These are phyloP conservation scores for Chalcosyrphus nemorum DNA, from an alignment of 2,888 invertebrate species.

Conservation along the genomic window DNA sequence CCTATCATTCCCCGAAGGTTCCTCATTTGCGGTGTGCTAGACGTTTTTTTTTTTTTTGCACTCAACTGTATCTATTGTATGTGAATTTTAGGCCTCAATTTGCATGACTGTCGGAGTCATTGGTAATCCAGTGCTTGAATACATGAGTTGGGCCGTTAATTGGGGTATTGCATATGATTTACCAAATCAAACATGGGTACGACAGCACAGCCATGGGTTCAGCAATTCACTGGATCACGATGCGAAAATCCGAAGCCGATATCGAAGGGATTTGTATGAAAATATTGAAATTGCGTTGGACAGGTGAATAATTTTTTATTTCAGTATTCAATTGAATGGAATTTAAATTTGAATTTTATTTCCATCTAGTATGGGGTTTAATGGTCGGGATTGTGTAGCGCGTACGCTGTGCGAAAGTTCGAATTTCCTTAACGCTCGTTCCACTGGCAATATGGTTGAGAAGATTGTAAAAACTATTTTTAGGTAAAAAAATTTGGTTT, in stretches of 20 bases:
- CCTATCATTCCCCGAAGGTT: constrained; percentile 84
- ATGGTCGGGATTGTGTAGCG: constrained; percentile 87
- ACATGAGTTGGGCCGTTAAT: constrained; percentile 86
- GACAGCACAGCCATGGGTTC: constrained; percentile 80
- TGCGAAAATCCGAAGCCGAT: constrained; percentile 82
- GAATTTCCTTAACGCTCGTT: constrained; percentile 84
- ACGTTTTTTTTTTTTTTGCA: no score
- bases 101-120: constrained; percentile 85
- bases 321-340: neutral
- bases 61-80: neutral
- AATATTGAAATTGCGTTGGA: constrained; percentile 87
- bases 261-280: constrained; percentile 86
- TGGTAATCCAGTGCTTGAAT: constrained; percentile 84
- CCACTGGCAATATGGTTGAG: constrained; percentile 86
- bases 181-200: constrained; percentile 84
- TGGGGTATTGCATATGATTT: constrained; percentile 88
- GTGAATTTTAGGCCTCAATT: constrained; percentile 82
- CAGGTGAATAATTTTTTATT: constrained; percentile 84
- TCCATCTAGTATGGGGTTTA: constrained; percentile 89
- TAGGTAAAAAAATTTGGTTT: constrained; percentile 83
- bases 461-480: constrained; percentile 88
- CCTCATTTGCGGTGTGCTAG: constrained; percentile 83
- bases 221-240: constrained; percentile 67
- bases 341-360: constrained; percentile 1
- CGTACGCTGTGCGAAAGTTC: constrained; percentile 89